These are phyloP conservation scores for Corythaixoides concolor DNA, from an alignment of 2,113 vertebrate species.

Conservation along the genomic window DNA sequence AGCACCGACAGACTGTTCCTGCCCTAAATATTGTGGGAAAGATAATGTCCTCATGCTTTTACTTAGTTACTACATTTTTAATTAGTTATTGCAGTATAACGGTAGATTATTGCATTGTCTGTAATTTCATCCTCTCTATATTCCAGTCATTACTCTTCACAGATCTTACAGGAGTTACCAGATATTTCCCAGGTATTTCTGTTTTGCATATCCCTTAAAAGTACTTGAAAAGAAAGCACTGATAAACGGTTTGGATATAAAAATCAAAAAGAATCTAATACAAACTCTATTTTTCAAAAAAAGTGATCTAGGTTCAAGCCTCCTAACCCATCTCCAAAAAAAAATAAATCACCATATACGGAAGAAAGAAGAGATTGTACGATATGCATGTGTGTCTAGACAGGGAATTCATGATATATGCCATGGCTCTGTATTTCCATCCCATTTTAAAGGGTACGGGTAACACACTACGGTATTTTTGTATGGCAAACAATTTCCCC, in stretches of 20 bases:
- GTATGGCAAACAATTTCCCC: fast-evolving
- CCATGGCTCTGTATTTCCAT: not conserved
- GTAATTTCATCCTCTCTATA: not conserved
- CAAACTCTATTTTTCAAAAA: not conserved
- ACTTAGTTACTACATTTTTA: not conserved
- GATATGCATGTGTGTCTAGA: no score
- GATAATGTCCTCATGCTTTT: fast-evolving
- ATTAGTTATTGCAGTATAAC: not conserved
- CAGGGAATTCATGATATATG: not conserved
- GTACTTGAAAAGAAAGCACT: not conserved
- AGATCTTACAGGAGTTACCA: not conserved
- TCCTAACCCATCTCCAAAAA: not conserved
- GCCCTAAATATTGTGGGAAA: not conserved
- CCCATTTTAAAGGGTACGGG: fast-evolving
- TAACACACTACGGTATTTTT: not conserved
- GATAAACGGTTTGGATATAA: not conserved
- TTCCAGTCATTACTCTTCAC: not conserved
- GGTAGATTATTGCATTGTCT: not conserved
- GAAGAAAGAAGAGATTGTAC: not conserved
- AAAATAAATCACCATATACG: no score
- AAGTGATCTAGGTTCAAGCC: not conserved
- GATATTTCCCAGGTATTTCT: not conserved
- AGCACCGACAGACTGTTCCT: not conserved
- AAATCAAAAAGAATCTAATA: not conserved
- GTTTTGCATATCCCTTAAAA: not conserved